Evolutionary conservation across 2,797 vertebrate species (phyloP).

Genomic region (Melanotaenia boesemani): DNA sequence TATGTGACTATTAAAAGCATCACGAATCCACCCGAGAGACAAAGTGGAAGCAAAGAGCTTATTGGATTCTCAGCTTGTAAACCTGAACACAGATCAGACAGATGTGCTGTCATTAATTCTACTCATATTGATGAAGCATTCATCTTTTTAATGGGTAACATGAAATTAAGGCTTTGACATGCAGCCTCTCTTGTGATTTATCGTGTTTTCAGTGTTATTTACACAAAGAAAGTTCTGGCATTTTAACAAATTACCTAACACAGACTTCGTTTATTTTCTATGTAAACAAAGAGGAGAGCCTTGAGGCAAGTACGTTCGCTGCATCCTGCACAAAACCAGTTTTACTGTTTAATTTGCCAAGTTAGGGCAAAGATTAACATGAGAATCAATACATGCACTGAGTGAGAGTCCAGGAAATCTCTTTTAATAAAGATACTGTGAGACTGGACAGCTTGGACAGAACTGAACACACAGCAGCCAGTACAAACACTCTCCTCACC

Average conservation of each 20-base stretch:
- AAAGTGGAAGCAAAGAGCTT: constrained; percentile 4
- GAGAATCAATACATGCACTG: no score
- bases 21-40: constrained; percentile 1
- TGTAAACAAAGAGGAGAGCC: not conserved
- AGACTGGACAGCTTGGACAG: no score
- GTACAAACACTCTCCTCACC: no score
- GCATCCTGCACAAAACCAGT: not conserved
- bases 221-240: not conserved
- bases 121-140: not conserved
- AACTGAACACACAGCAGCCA: no score
- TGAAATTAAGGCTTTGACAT: not conserved
- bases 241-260: not conserved
- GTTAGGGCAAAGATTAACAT: not conserved
- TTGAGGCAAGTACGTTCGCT: not conserved
- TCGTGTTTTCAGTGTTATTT: not conserved
- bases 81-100: not conserved
- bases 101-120: not conserved
- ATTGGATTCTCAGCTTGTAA: constrained; percentile 3
- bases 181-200: not conserved
- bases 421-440: no score
- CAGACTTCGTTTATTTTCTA: constrained; percentile 2
- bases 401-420: no score
- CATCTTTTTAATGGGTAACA: constrained; percentile 11
- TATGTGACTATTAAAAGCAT: constrained; percentile 22
- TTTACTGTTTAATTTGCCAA: constrained; percentile 1